Conservation (phyloP, 2,113 vertebrate genomes). For the Ursus arctos region DNA sequence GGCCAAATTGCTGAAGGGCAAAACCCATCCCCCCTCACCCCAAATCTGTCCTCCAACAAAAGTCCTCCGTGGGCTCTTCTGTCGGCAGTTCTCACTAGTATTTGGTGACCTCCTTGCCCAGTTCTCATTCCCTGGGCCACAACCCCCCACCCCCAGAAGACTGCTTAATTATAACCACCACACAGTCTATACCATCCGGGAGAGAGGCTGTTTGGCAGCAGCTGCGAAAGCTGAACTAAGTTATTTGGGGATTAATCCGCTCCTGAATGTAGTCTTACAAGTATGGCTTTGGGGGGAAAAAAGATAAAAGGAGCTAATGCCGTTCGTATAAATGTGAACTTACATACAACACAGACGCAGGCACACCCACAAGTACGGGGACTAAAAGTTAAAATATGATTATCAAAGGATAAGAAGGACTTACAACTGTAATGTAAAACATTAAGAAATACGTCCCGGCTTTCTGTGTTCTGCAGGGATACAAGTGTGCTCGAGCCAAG, state of each 20-base stretch:
- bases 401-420: constrained; percentile 78
- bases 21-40: background rate
- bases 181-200: constrained; percentile 71
- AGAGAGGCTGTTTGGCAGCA: constrained; percentile 89
- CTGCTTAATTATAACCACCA: constrained; percentile 83
- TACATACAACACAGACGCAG: constrained; percentile 49
- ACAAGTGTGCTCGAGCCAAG: constrained; percentile 60
- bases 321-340: constrained; percentile 63
- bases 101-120: constrained; percentile 31
- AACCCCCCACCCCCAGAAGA: constrained; percentile 15
- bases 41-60: background rate
- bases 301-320: constrained; percentile 88
- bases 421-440: constrained; percentile 69
- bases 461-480: constrained; percentile 62
- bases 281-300: constrained; percentile 87
- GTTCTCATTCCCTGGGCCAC: background rate
- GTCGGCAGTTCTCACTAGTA: constrained; percentile 34
- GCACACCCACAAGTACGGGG: constrained; percentile 49
- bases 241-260: constrained; percentile 93
- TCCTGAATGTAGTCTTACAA: constrained; percentile 92
- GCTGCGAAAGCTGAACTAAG: constrained; percentile 91
- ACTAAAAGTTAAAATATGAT: constrained; percentile 81
- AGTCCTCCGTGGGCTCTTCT: background rate
- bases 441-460: constrained; percentile 66
- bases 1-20: constrained; percentile 57